Percentiles rank a stretch among this genome's conserved stretches.
phyloP scores from a whole-genome alignment of 2,113 vertebrate genomes.

The Prunella himalayana region DNA sequence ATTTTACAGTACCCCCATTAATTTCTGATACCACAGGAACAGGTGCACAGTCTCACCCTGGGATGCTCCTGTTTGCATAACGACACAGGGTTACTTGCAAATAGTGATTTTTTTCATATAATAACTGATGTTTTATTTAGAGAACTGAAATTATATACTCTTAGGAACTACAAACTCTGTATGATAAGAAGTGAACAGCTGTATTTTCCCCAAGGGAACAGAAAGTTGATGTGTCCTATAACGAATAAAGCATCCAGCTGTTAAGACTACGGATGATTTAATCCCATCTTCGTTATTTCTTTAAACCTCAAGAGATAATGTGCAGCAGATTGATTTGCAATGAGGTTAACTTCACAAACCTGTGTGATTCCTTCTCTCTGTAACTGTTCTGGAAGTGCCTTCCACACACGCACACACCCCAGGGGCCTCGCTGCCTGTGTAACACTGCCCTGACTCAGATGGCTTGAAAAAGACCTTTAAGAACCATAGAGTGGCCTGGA shows the following conservation, averaged over 20 bases:
- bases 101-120: not conserved
- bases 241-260: not conserved
- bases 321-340: not conserved
- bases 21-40: not conserved
- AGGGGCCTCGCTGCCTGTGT: rapidly evolving
- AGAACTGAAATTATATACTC: not conserved
- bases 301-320: not conserved
- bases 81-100: not conserved
- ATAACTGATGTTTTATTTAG: not conserved
- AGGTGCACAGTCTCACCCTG: not conserved
- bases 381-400: not conserved
- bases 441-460: not conserved
- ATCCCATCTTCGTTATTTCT: not conserved
- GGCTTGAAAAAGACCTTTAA: not conserved
- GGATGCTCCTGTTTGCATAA: not conserved
- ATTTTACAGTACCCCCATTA: not conserved
- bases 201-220: not conserved
- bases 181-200: not conserved
- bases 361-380: not conserved
- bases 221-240: not conserved
- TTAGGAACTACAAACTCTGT: not conserved
- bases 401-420: rapidly evolving
- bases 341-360: not conserved
- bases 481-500: not conserved
- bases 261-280: not conserved